These are phyloP conservation scores for Chiloscyllium plagiosum DNA, from an alignment of 2,113 vertebrate genomes.

Conservation along the genomic window DNA sequence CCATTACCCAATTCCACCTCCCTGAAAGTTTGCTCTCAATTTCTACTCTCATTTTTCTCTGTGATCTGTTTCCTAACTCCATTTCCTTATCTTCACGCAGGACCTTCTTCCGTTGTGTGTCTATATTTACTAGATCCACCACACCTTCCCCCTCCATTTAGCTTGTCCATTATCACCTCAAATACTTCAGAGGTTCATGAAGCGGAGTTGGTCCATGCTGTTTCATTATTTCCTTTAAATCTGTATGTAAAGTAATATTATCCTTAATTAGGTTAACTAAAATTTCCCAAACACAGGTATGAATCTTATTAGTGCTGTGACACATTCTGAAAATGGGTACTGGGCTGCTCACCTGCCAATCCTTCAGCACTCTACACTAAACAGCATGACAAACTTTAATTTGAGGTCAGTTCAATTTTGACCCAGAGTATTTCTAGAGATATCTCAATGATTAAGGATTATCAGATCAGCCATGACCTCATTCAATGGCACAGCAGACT, in stretches of 20 bases:
- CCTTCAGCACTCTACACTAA: neutral
- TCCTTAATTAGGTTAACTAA: neutral
- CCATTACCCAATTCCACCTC: neutral
- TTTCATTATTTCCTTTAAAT: neutral
- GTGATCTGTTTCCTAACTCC: too few relatives aligned
- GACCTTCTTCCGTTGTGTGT: neutral
- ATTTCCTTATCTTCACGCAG: neutral
- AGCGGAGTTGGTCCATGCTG: neutral
- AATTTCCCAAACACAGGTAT: neutral
- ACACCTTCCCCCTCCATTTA: neutral
- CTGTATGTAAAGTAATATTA: neutral
- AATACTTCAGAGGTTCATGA: neutral
- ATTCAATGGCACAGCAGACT: too few relatives aligned
- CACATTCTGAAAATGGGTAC: neutral
- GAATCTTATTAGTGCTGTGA: neutral
- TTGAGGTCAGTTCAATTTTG: neutral
- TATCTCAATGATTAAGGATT: neutral
- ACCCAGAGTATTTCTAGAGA: neutral
- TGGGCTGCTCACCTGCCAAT: neutral
- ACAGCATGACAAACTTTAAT: neutral
- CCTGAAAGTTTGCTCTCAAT: too few relatives aligned
- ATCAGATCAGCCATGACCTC: too few relatives aligned
- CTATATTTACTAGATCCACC: neutral
- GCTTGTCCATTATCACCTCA: neutral
- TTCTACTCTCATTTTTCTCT: neutral